These are phyloP conservation scores for Hypsopygia costalis DNA, from an alignment of 2,888 invertebrate species.

Conservation along the genomic window DNA sequence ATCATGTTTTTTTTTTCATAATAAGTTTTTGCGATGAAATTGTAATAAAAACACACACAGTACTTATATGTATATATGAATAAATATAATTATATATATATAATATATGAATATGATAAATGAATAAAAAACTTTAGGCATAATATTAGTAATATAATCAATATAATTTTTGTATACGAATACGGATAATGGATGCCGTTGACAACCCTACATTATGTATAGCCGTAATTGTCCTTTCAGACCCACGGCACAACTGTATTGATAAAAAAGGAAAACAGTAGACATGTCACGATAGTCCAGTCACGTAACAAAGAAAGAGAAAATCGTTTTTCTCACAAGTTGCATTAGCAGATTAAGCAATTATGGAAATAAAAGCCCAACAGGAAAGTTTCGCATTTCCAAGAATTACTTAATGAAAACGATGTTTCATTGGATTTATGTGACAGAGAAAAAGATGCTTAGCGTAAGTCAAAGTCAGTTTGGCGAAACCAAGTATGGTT, in stretches of 20 bases:
- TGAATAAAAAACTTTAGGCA: too few species aligned
- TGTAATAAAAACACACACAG: too few species aligned
- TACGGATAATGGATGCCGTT: too few species aligned
- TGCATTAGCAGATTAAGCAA: slow-evolving; percentile 46
- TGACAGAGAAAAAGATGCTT: slow-evolving; percentile 29
- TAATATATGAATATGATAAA: too few species aligned
- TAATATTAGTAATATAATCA: too few species aligned
- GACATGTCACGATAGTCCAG: slow-evolving; percentile 23
- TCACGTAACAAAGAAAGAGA: slow-evolving; percentile 33
- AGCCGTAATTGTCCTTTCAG: too few species aligned
- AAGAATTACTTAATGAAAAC: slow-evolving; percentile 38
- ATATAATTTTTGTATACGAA: too few species aligned
- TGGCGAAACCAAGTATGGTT: slow-evolving; percentile 23
- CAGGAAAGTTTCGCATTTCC: slow-evolving; percentile 44
- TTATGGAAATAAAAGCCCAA: slow-evolving; percentile 30
- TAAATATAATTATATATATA: too few species aligned
- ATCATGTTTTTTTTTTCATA: too few species aligned
- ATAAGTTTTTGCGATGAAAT: too few species aligned
- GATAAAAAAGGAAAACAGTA: slow-evolving; percentile 21
- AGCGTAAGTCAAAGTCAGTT: slow-evolving; percentile 41
- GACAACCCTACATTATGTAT: not conserved
- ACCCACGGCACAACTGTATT: too few species aligned
- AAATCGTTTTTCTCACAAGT: slow-evolving; percentile 38
- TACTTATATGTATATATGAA: too few species aligned
- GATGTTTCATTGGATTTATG: slow-evolving; percentile 35